Base-by-base conservation (phyloP, 2,888 invertebrate genomes). In the Leptothorax acervorum region DNA sequence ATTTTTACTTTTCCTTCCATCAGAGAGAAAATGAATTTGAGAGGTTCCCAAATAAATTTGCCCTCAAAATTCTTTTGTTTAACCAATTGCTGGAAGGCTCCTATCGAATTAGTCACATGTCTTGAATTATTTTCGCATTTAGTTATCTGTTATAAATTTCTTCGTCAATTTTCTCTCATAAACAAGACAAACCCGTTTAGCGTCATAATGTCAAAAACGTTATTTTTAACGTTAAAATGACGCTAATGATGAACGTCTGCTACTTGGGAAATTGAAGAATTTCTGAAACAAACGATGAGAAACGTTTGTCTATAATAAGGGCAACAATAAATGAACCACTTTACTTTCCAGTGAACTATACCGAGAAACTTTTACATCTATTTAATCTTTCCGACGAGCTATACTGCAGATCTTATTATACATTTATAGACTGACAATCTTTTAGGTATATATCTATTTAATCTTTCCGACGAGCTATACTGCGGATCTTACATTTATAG, bases 281-380 rank as follows among this genome's bases (percentile, higher is more conserved):
- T 1, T 35, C n/a, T 35, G n/a, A 3, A 71, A 42, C 4, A 15
- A 71, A 15, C 9, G 12, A 15, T 23, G 15, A 55, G 4, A 55
- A 71, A 55, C 15, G 55, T 55, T 55, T 39, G 15, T n/a, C 39
- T 23, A 15, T 57, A 55, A 71, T 55, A 55, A 39, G 23, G 71
- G 15, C 2, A 28, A 45, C 39, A 55, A 73, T 42, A 73, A 73
- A 53, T 11, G n/a, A 3, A 55, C 55, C 28, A 53, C 15, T 42
- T 42, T 18, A 57, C 39, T 18, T 73, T 73, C 42, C 28, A 57
- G 6, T 39, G 15, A 73, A 55, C 39, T 31, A 60, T 12, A 28
- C 2, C 18, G 23, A 18, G 42, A 60, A 60, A 18, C 12, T 31
- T 74, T 73, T 18, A 31, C 6, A 8, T 28, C 5, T 57, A 15